phyloP scores from a whole-genome alignment of 2,888 invertebrate genomes.

The Zele albiditarsus region DNA sequence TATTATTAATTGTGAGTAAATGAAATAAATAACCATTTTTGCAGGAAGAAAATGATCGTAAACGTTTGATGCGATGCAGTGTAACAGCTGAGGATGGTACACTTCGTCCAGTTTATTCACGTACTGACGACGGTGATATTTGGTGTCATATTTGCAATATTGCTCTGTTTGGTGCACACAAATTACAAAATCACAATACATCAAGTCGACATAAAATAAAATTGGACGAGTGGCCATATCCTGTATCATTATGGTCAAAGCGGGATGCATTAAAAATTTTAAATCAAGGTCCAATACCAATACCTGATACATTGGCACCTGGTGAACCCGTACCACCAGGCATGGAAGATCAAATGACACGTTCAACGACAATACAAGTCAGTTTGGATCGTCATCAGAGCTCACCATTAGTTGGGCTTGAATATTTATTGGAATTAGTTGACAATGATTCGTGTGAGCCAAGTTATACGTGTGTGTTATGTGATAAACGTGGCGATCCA shows the following conservation, averaged over 20 bases:
- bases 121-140: constrained; percentile 70
- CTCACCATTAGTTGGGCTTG: constrained; percentile 80
- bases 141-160: constrained; percentile 72
- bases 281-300: constrained; percentile 27
- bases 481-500: constrained; percentile 86
- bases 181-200: constrained; percentile 68
- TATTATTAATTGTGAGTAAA: not conserved
- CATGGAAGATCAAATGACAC: constrained; percentile 78
- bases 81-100: constrained; percentile 71
- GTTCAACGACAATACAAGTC: constrained; percentile 73
- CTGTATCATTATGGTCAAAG: constrained; percentile 69
- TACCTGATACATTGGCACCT: constrained; percentile 72
- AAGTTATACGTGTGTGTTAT: constrained; percentile 84
- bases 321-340: constrained; percentile 83
- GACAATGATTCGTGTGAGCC: constrained; percentile 81
- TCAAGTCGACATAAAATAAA: constrained; percentile 71
- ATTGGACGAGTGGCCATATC: constrained; percentile 70
- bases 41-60: constrained; percentile 71
- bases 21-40: constrained; percentile 21
- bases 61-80: constrained; percentile 70
- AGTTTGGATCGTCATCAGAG: constrained; percentile 75
- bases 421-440: constrained; percentile 85
- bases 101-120: constrained; percentile 69
- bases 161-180: constrained; percentile 69
- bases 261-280: constrained; percentile 56